phyloP scores from a whole-genome alignment of 2,113 vertebrate species.

The Ornithorhynchus anatinus region DNA sequence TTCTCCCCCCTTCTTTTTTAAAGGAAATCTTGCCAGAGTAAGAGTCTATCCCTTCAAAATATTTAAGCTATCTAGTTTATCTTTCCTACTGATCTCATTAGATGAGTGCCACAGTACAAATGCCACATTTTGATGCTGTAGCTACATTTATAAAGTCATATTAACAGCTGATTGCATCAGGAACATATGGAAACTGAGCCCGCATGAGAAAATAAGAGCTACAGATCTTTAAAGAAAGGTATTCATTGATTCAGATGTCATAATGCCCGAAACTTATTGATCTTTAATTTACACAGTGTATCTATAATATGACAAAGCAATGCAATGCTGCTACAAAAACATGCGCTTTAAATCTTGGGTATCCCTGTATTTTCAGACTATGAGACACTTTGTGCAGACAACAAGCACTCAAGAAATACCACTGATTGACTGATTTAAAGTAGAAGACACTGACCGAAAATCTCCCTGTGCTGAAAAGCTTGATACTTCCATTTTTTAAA shows the following conservation, averaged over 20 bases:
- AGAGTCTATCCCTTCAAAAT: neutral
- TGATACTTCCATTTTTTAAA: no score
- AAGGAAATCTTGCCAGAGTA: neutral
- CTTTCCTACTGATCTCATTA: constrained; percentile 6
- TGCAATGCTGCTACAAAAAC: no score
- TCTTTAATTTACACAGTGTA: no score
- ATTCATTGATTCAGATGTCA: neutral
- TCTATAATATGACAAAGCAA: no score
- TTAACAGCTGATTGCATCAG: neutral
- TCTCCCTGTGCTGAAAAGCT: no score
- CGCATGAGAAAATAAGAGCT: neutral
- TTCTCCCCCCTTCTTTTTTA: constrained; percentile 10
- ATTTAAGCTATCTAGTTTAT: neutral
- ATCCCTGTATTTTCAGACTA: no score
- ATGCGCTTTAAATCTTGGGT: no score
- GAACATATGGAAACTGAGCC: neutral
- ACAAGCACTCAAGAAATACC: no score
- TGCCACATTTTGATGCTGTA: neutral
- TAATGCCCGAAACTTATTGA: no score
- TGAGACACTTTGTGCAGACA: no score
- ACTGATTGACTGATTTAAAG: no score
- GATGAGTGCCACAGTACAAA: constrained; percentile 18
- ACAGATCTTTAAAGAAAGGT: neutral
- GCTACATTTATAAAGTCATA: neutral
- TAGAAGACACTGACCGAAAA: no score